These are phyloP conservation scores for Arrhamphus sclerolepis DNA, from an alignment of 2,797 vertebrate genomes.

Conservation along the genomic window DNA sequence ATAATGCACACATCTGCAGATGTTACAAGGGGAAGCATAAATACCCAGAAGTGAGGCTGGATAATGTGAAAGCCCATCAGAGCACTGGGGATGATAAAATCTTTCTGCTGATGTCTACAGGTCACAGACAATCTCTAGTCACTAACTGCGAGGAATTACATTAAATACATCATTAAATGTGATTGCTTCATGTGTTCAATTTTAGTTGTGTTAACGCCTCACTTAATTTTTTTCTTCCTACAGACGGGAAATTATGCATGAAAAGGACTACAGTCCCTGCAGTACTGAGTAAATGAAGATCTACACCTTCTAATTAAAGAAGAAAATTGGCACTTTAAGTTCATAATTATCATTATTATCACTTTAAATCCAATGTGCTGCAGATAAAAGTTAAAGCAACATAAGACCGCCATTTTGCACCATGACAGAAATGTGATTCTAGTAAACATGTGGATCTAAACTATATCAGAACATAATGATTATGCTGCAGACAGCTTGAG, in stretches of 20 bases:
- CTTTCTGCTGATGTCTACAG: no score
- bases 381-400: slow-evolving; percentile 7
- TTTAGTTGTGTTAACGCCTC: not conserved
- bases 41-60: no score
- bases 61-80: no score
- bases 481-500: no score
- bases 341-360: not conserved
- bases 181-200: not conserved
- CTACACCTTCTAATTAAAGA: slow-evolving; percentile 13
- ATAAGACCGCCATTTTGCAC: not conserved
- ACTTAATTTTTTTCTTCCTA: no score
- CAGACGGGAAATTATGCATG: no score
- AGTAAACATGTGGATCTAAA: not conserved
- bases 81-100: no score
- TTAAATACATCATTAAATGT: slow-evolving; percentile 4
- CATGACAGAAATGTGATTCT: slow-evolving; percentile 1
- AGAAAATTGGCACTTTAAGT: slow-evolving; percentile 3
- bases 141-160: not conserved
- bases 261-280: not conserved
- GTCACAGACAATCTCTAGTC: no score
- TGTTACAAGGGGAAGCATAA: no score
- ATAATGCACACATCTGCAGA: no score
- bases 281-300: not conserved
- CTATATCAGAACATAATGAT: slow-evolving; percentile 4
- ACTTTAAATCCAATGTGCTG: slow-evolving; percentile 14